Percentiles rank a stretch among this genome's conserved stretches.
Conservation (phyloP, 2,113 vertebrate genomes). For the Notarius lentiginosus region DNA sequence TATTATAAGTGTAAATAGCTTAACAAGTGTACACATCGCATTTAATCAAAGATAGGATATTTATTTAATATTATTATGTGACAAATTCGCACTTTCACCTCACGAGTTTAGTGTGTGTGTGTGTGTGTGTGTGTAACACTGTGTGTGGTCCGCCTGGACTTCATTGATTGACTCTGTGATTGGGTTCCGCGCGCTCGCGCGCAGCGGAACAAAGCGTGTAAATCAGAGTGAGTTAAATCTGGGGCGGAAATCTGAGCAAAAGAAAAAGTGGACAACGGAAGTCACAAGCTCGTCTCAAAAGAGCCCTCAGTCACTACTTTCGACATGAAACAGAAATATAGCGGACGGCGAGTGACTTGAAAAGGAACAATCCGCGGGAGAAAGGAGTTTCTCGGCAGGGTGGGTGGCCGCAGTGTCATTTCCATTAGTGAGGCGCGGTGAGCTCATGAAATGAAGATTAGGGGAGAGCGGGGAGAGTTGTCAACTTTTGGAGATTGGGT, state of each 20-base stretch:
- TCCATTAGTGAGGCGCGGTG: conserved; percentile 37
- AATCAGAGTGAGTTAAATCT: conserved; percentile 23
- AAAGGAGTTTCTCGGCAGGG: conserved; percentile 50
- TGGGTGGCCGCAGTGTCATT: conserved; percentile 58
- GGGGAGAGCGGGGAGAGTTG: too few species aligned
- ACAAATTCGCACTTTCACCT: background rate
- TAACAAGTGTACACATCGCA: too few species aligned
- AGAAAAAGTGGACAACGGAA: conserved; percentile 42
- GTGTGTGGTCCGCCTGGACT: conserved; percentile 51
- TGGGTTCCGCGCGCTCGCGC: conserved; percentile 30
- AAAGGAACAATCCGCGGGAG: conserved; percentile 46
- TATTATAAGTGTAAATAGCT: background rate
- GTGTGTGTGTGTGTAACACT: conserved; percentile 30
- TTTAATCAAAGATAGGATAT: too few species aligned
- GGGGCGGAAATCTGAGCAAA: conserved; percentile 46
- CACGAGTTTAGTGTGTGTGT: conserved; percentile 60
- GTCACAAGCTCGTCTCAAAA: conserved; percentile 49
- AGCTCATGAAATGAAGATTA: conserved; percentile 27
- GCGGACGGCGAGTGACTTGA: conserved; percentile 55
- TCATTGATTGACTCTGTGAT: conserved; percentile 55
- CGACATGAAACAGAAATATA: conserved; percentile 53
- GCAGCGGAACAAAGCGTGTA: conserved; percentile 12
- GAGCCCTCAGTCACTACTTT: conserved; percentile 42
- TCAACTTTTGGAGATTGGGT: too few species aligned
- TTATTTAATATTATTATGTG: too few species aligned